Evolutionary conservation across 2,888 invertebrate species (phyloP).

Genomic region (Andrena bucephala): DNA sequence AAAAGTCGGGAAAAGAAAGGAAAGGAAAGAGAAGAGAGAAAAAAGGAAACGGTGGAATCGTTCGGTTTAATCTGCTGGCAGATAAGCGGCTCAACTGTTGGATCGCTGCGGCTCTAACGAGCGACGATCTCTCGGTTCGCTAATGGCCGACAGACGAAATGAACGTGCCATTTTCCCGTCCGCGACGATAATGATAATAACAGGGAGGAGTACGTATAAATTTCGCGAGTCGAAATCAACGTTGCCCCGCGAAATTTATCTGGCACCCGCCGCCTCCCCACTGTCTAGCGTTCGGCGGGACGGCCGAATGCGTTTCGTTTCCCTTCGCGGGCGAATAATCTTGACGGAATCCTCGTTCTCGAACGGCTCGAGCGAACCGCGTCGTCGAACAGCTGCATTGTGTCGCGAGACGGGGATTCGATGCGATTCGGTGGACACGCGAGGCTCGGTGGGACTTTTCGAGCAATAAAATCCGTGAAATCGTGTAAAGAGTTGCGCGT

Average conservation of each 20-base stretch:
- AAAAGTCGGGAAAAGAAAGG: neutral
- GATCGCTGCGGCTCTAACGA: conserved; percentile 19
- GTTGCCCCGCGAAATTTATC: neutral
- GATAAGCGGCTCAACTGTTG: conserved; percentile 21
- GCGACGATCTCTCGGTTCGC: conserved; percentile 14
- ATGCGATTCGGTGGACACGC: neutral
- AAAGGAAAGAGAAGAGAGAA: neutral
- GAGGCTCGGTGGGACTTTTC: neutral
- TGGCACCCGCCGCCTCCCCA: no score
- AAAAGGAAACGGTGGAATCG: neutral
- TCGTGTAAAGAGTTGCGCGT: conserved; percentile 8
- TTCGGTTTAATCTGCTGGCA: conserved; percentile 16
- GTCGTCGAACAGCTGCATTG: neutral
- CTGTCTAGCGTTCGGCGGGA: neutral
- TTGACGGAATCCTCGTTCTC: neutral
- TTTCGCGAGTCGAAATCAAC: conserved; percentile 16
- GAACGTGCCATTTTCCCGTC: neutral
- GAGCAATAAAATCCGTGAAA: conserved; percentile 6
- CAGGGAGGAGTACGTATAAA: conserved; percentile 25
- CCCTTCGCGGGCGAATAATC: neutral
- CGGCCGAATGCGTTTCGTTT: neutral
- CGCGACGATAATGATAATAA: conserved; percentile 24
- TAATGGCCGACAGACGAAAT: conserved; percentile 11
- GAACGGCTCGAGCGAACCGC: neutral
- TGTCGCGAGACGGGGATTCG: neutral